Percentiles rank a stretch among this genome's conserved stretches.
Evolutionary conservation across 2,113 vertebrate genomes (phyloP).

Genomic region (Campylorhamphus procurvoides): DNA sequence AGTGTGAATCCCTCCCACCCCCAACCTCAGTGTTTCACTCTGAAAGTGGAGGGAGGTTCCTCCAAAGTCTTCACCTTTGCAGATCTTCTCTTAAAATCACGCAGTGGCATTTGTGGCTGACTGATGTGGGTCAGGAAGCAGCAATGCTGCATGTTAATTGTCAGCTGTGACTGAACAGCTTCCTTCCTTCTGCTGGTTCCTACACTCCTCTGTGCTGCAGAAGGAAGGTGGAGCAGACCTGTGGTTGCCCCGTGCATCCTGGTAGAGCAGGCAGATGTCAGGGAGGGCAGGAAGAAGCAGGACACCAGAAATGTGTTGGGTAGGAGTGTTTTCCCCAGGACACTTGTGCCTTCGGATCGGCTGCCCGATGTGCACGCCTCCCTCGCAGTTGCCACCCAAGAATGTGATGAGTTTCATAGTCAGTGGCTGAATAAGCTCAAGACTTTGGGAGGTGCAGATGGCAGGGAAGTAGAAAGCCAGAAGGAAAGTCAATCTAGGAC

Average conservation of each 20-base stretch:
- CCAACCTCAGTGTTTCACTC: not conserved
- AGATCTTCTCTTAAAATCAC: not conserved
- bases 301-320: not conserved
- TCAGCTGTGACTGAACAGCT: not conserved
- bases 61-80: not conserved
- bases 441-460: not conserved
- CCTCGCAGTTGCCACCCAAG: not conserved
- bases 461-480: not conserved
- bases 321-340: not conserved
- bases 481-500: not conserved
- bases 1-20: not conserved
- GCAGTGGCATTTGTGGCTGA: not conserved
- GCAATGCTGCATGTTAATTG: not conserved
- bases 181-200: not conserved
- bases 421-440: not conserved
- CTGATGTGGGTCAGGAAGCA: not conserved
- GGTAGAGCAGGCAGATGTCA: not conserved
- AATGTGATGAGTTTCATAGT: not conserved
- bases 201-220: not conserved
- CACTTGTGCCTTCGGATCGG: not conserved
- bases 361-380: rapidly evolving
- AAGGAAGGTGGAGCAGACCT: not conserved
- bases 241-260: not conserved
- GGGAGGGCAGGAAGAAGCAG: not conserved
- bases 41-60: not conserved